phyloP scores from a whole-genome alignment of 2,113 vertebrate species.

The Numida meleagris region DNA sequence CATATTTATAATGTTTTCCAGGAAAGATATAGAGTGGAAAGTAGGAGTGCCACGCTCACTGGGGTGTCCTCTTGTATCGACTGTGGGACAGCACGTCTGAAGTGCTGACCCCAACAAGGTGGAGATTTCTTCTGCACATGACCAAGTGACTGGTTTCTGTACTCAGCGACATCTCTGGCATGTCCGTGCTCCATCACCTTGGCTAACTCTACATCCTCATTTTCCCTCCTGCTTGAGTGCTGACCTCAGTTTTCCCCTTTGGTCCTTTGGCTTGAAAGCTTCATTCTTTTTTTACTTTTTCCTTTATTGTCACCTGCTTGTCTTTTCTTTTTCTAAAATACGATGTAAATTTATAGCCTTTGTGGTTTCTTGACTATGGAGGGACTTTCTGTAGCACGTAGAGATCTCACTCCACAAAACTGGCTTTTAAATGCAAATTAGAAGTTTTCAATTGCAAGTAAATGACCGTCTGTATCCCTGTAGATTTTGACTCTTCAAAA shows the following conservation, averaged over 20 bases:
- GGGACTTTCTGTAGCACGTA: background rate
- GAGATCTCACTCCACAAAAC: background rate
- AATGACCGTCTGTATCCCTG: background rate
- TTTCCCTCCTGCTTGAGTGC: background rate
- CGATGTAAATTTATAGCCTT: background rate
- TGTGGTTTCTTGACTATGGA: background rate
- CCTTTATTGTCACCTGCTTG: background rate
- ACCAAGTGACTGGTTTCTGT: background rate
- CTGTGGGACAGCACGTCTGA: background rate
- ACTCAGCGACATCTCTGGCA: background rate
- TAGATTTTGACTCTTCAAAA: background rate
- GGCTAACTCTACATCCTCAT: background rate
- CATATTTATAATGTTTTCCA: background rate
- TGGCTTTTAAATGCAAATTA: background rate
- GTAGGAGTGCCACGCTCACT: background rate
- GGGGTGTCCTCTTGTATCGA: background rate
- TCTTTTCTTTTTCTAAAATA: background rate
- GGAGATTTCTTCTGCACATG: background rate
- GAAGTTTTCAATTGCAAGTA: background rate
- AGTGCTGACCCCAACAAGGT: background rate
- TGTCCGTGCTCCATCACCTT: background rate
- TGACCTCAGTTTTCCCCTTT: background rate
- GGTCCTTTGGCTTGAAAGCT: background rate
- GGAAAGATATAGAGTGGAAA: background rate
- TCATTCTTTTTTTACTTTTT: background rate